phyloP scores from a whole-genome alignment of 1,140 invertebrate genomes.

The Plutomurus gul region DNA sequence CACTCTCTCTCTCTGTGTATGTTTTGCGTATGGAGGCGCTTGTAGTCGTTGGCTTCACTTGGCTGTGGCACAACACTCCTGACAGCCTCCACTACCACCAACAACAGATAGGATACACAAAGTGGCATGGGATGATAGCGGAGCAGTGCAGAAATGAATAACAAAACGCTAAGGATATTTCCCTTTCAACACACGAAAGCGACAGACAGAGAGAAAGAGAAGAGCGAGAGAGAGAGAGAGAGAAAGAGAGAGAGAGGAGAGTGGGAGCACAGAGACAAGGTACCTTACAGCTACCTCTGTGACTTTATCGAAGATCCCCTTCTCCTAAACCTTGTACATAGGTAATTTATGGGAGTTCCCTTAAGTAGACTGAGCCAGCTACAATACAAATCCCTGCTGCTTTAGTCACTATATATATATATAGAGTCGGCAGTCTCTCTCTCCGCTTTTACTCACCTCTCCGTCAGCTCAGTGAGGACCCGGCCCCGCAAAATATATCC shows the following conservation, averaged over 20 bases:
- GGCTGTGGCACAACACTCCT: too few relatives aligned
- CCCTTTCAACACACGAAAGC: slow-evolving; percentile 1
- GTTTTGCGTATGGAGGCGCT: too few relatives aligned
- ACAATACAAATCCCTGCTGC: slow-evolving; percentile 30
- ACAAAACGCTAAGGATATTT: slow-evolving; percentile 14
- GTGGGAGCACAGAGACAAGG: background rate
- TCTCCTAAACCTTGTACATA: background rate
- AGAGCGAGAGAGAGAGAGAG: background rate
- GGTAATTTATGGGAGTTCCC: slow-evolving; percentile 15
- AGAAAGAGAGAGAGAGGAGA: background rate
- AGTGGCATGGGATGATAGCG: too few relatives aligned
- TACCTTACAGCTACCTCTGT: background rate
- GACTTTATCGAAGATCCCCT: slow-evolving; percentile 26
- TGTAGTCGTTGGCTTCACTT: too few relatives aligned
- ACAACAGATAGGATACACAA: too few relatives aligned
- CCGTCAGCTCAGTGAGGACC: background rate
- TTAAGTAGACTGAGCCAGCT: slow-evolving; percentile 14
- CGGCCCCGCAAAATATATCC: background rate
- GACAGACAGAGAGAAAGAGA: background rate
- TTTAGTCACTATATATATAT: background rate
- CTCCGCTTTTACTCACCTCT: background rate
- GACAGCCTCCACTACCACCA: too few relatives aligned
- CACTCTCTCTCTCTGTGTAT: too few relatives aligned
- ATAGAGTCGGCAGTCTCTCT: too few relatives aligned
- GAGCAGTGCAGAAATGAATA: slow-evolving; percentile 22